Evolutionary conservation across 2,888 invertebrate genomes (phyloP).

Genomic region (Alloplasta piceator): DNA sequence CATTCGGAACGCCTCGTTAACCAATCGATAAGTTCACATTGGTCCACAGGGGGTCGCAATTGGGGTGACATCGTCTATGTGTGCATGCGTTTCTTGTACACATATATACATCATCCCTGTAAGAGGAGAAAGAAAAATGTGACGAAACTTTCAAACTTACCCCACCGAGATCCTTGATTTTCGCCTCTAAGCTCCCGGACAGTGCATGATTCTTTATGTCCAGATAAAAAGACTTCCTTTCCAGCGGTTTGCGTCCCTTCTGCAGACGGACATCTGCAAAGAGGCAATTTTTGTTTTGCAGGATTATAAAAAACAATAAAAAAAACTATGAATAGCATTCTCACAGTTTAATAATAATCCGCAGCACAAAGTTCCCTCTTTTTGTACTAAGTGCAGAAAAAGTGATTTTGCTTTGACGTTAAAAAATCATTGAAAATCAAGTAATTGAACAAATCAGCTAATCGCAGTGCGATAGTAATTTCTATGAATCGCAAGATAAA

Average conservation of each 20-base stretch:
- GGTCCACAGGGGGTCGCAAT: conserved; percentile 55
- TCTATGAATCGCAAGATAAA: no score
- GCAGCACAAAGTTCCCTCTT: no score
- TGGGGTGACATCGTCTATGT: conserved; percentile 12
- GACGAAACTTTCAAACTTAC: conserved; percentile 84
- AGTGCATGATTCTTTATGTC: conserved; percentile 89
- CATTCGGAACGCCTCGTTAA: conserved; percentile 58
- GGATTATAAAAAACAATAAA: no score
- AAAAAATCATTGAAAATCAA: no score
- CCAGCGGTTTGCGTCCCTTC: conserved; percentile 85
- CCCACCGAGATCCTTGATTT: conserved; percentile 89
- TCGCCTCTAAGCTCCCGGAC: conserved; percentile 87
- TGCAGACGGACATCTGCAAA: conserved; percentile 77
- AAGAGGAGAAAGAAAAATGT: background rate
- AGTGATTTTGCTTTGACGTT: no score
- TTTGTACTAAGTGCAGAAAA: no score
- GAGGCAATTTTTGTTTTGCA: no score
- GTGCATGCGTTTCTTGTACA: background rate
- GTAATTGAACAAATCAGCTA: no score
- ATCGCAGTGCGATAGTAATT: no score
- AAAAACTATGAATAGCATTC: no score
- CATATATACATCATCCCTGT: background rate
- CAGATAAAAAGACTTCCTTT: conserved; percentile 90
- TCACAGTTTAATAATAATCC: no score
- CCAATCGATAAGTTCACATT: conserved; percentile 63